Conservation (phyloP, 2,797 vertebrate genomes). For the Sebastes vulpes region DNA sequence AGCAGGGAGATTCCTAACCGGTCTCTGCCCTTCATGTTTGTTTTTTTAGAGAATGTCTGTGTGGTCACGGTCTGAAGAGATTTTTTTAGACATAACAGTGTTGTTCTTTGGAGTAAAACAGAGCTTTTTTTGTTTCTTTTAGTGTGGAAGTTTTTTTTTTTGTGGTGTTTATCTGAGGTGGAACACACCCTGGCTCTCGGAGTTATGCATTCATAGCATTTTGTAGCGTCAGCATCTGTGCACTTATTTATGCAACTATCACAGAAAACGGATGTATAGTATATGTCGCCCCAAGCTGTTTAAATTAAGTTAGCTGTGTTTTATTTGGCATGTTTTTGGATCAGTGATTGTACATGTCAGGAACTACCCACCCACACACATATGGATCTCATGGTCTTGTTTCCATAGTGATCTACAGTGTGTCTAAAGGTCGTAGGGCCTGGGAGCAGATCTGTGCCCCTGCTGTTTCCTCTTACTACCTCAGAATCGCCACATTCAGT, state of each 20-base stretch:
- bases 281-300: not conserved
- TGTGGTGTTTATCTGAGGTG: slow-evolving; percentile 43
- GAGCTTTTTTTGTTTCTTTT: slow-evolving; percentile 12
- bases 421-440: slow-evolving; percentile 26
- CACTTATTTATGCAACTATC: not conserved
- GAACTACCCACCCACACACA: not conserved
- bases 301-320: not conserved
- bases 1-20: slow-evolving; percentile 61
- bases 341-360: not conserved
- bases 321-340: not conserved
- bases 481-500: slow-evolving; percentile 57
- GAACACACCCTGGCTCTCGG: slow-evolving; percentile 31
- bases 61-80: slow-evolving; percentile 35
- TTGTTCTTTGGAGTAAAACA: slow-evolving; percentile 37
- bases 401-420: slow-evolving; percentile 47
- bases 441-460: slow-evolving; percentile 42
- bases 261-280: not conserved
- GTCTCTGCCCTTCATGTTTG: slow-evolving; percentile 25
- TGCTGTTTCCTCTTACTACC: slow-evolving; percentile 57
- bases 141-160: not conserved
- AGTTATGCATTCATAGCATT: slow-evolving; percentile 9
- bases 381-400: slow-evolving; percentile 14
- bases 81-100: slow-evolving; percentile 38
- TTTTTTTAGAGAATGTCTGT: slow-evolving; percentile 49
- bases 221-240: not conserved